Evolutionary conservation across 2,797 vertebrate species (phyloP).

Genomic region (Mallotus villosus): DNA sequence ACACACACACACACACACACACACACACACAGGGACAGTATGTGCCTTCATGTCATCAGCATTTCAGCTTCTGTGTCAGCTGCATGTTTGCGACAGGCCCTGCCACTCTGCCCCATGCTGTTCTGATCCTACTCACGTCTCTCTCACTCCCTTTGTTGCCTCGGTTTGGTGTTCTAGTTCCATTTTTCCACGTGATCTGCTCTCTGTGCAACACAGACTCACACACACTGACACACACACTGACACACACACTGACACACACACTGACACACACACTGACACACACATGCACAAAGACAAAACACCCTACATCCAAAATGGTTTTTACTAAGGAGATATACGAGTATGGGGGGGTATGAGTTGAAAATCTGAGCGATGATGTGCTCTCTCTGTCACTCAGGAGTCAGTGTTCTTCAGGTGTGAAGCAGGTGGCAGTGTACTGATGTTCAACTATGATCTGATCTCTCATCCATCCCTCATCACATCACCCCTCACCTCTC

Average conservation of each 20-base stretch:
- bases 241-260: neutral
- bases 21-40: neutral
- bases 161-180: no score
- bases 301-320: slow-evolving; percentile 2
- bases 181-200: no score
- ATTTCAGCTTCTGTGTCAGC: neutral
- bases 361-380: neutral
- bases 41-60: neutral
- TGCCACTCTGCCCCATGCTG: no score
- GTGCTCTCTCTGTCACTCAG: neutral
- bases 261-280: neutral
- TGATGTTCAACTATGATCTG: neutral
- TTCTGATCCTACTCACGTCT: no score
- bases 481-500: neutral
- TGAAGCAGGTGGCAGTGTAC: neutral
- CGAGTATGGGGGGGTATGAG: neutral
- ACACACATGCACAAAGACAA: slow-evolving; percentile 3
- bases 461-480: neutral
- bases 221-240: neutral
- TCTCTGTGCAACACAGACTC: neutral
- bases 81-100: neutral
- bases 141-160: no score
- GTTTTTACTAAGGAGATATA: slow-evolving; percentile 6
- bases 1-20: neutral
- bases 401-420: neutral